Base-by-base conservation (phyloP, 2,797 vertebrate genomes). In the Cyprinella venusta region DNA sequence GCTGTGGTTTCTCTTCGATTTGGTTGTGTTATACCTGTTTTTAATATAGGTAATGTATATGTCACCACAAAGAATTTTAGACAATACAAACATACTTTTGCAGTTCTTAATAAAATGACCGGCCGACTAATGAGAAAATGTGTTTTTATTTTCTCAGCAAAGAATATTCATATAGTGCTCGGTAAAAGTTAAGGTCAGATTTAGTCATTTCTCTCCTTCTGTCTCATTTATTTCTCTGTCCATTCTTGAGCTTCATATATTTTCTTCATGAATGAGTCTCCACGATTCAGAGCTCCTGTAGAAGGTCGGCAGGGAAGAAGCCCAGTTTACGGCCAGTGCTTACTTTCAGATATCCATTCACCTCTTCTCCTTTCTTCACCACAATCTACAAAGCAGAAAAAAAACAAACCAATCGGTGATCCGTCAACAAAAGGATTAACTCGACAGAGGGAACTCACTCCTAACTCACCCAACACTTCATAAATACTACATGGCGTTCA, bases 251-350 rank as follows among this genome's bases (percentile, higher is more conserved):
- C 48, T 74, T 36, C 21, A 36, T 0, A 21, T 54, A 7, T 36
- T n/a, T 36, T 54, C 48, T 74, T 72, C 45, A 50, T 10, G 6
- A 36, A 54, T n/a, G 33, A 54, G n/a, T 36, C 30, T 56, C 30
- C 12, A 0, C n/a, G 9, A 33, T 85, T 96, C 95, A 97, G 91
- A 98, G 96, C 91, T 98, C 97, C 91, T 97, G 95, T 84, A 97
- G 93, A 87, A 97, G 96, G 92, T 98, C 91, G 12, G 94, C 88
- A 0, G 96, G 96, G 79, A 98, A 98, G 89, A 98, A 96, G 88
- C 97, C 97, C 52, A 97, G 94, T 91, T 99, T 98, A 63, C 96
- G 94, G 75, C 97, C 97, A 0, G 97, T 98, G 90, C 95, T 96
- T 88, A 98, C 97, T 87, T 97, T 98, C 82, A 97, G 94, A 80